Evolutionary conservation across 2,888 invertebrate species (phyloP), one percentile per base, ranked within the genome.

Genomic region (Epistrophella euchroma): DNA sequence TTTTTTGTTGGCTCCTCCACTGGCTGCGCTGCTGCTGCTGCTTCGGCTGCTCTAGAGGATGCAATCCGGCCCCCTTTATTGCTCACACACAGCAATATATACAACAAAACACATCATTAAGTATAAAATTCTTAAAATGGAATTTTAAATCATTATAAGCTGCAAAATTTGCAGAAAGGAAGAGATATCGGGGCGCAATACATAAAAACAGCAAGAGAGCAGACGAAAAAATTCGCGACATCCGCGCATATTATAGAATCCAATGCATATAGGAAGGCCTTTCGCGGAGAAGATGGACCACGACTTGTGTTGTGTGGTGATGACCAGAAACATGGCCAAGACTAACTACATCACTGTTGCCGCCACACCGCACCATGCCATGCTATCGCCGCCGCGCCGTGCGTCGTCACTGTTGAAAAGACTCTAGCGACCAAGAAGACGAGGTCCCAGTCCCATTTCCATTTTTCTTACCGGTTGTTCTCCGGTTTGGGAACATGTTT

Each of bases 81-180:
- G 81, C 73, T 74, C 70, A 77, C 77, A 81, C 77, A 73, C 71
- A 77, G 77, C 79, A 73, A 90, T 89, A 91, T 91, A 91, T 90
- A 91, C 90, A 90, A 91, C 90, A 91, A 92, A 92, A 92, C 92
- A 92, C 92, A 92, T 92, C 92, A 92, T 92, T 92, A 92, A 92
- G 91, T 92, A 92, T 92, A 92, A 92, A 92, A 92, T 92, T 92
- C 92, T 92, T 92, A 91, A 92, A 92, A 92, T 92, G 92, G 92
- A 92, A 92, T 92, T 92, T 92, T 92, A 92, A 92, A 92, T 91
- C 90, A 91, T 91, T 91, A 91, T 89, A 88, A 87, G 88, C 80
- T 88, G 75, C 70, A 78, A 77, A 88, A 87, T 83, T 87, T 74
- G 81, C 82, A 86, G 66, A 80, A 88, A 74, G 62, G 79, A 79